A percentile compares a stretch with the other conserved stretches of the same genome.
Conservation (phyloP, 2,888 invertebrate species). For the Gandaritis pyraliata region DNA sequence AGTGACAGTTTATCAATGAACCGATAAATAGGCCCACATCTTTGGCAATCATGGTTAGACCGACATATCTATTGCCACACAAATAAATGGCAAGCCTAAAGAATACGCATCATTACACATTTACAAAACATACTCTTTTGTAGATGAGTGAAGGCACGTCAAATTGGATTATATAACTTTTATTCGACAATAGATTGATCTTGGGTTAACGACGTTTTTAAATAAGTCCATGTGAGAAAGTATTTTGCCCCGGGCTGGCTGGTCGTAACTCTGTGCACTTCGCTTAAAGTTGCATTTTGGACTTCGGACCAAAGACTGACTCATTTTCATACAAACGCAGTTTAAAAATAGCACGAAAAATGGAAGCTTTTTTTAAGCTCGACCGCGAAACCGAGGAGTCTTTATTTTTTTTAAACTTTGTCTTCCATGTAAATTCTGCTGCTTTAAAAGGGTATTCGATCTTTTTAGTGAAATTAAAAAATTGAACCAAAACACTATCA, state of each 20-base stretch:
- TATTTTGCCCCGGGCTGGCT: constrained; percentile 64
- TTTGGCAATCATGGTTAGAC: constrained; percentile 66
- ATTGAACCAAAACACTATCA: too few relatives aligned
- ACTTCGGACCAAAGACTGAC: neutral
- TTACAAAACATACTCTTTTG: constrained; percentile 74
- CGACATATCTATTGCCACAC: constrained; percentile 73
- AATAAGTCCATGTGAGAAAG: constrained; percentile 81
- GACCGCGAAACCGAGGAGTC: neutral
- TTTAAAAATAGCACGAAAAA: neutral
- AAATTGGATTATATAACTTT: constrained; percentile 73
- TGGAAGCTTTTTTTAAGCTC: neutral
- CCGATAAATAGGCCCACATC: constrained; percentile 52
- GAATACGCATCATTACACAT: constrained; percentile 80
- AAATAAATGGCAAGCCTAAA: constrained; percentile 79
- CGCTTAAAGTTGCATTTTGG: constrained; percentile 33
- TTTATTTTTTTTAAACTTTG: too few relatives aligned
- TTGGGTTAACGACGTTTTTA: constrained; percentile 79
- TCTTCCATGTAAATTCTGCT: too few relatives aligned
- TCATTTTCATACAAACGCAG: constrained; percentile 1
- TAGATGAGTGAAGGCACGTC: constrained; percentile 78
- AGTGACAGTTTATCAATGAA: constrained; percentile 45
- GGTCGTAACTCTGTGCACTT: constrained; percentile 54
- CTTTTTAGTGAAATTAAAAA: too few relatives aligned
- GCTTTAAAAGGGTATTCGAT: too few relatives aligned
- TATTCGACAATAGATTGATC: constrained; percentile 76